Evolutionary conservation across 2,113 vertebrate genomes (phyloP).

Genomic region (Dermatemys mawii): DNA sequence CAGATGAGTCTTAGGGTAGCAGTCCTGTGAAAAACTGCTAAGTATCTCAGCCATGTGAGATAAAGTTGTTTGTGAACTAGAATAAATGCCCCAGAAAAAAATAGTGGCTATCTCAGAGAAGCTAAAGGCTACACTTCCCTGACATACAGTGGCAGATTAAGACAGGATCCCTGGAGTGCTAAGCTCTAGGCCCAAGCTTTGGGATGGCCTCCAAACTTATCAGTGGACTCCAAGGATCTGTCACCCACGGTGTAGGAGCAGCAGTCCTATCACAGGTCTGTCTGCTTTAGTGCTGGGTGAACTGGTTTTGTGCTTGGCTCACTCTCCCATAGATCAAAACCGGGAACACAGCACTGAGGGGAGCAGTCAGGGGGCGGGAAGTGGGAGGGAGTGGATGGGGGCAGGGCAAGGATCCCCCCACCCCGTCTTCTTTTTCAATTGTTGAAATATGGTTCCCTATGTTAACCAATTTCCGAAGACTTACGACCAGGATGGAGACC

Average conservation of each 20-base stretch:
- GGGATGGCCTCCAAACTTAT: not conserved
- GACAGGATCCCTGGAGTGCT: not conserved
- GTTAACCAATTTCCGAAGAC: no score
- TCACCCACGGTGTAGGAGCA: not conserved
- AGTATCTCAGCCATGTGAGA: not conserved
- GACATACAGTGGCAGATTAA: not conserved
- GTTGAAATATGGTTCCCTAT: no score
- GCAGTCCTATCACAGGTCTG: not conserved
- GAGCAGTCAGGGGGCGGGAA: no score
- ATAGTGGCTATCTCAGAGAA: not conserved
- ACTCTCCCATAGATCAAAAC: not conserved
- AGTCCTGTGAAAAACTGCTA: not conserved
- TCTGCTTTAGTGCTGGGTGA: not conserved
- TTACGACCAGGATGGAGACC: no score
- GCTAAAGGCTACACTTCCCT: not conserved
- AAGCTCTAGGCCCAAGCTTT: not conserved
- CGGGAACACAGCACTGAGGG: not conserved
- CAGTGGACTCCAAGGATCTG: not conserved
- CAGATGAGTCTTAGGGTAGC: constrained; percentile 4
- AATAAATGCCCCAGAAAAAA: not conserved
- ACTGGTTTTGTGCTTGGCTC: not conserved
- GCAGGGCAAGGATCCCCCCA: no score
- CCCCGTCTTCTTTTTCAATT: no score
- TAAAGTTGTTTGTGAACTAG: not conserved
- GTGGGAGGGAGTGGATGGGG: no score